phyloP scores from a whole-genome alignment of 1,140 invertebrate species.

The Elysia chlorotica region DNA sequence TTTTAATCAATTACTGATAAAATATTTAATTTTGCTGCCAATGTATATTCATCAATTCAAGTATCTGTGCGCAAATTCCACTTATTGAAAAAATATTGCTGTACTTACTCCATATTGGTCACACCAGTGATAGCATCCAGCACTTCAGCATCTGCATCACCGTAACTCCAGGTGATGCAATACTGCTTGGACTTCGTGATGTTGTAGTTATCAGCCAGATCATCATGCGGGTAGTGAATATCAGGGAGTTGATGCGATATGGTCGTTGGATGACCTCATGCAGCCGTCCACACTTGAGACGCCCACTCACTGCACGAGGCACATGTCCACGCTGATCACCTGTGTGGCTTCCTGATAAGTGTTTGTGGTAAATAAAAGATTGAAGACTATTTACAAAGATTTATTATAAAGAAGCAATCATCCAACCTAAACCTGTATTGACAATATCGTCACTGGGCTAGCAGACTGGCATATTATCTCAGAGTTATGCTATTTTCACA shows the following conservation, averaged over 20 bases:
- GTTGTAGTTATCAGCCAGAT: slow-evolving; percentile 35
- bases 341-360: slow-evolving; percentile 33
- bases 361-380: no score
- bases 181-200: slow-evolving; percentile 37
- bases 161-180: slow-evolving; percentile 62
- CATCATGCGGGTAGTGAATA: slow-evolving; percentile 57
- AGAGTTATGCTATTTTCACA: no score
- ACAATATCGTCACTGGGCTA: no score
- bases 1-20: no score
- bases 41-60: no score
- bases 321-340: slow-evolving; percentile 56
- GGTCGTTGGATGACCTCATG: slow-evolving; percentile 60
- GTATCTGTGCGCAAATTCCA: neutral
- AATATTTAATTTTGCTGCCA: no score
- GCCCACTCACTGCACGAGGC: slow-evolving; percentile 61
- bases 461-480: no score
- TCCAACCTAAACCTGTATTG: no score
- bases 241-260: slow-evolving; percentile 59
- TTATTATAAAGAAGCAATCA: no score
- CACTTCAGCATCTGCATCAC: slow-evolving; percentile 57
- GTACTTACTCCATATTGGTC: slow-evolving; percentile 48
- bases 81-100: neutral
- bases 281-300: slow-evolving; percentile 57
- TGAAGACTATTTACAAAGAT: no score
- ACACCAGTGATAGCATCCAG: slow-evolving; percentile 58